A percentile compares a stretch with the other conserved stretches of the same genome.
Conservation (phyloP, 1,140 invertebrate species). For the Drosophila ogumai region DNA sequence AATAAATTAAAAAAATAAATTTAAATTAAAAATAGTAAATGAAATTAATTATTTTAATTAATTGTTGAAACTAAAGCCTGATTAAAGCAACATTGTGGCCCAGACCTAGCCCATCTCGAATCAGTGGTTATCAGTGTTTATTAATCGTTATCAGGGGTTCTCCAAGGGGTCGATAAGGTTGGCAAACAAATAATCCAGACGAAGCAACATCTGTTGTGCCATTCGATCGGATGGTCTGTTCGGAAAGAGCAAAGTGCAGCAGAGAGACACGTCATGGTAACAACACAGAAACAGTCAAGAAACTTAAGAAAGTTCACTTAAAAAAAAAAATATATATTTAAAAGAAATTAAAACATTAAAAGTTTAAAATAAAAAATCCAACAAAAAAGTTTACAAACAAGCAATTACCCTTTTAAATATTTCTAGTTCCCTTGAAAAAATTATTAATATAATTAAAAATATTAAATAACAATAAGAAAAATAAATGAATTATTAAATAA, state of each 20-base stretch:
- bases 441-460: neutral
- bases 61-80: neutral
- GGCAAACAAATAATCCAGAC: slow-evolving; percentile 21
- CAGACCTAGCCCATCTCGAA: neutral
- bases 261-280: slow-evolving; percentile 26
- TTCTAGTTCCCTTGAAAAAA: no score
- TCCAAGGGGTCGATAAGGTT: slow-evolving; percentile 16
- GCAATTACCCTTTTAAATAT: no score
- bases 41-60: neutral
- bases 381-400: no score
- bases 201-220: slow-evolving; percentile 34
- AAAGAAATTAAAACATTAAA: no score
- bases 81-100: neutral
- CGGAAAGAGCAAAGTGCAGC: slow-evolving; percentile 7
- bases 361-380: no score
- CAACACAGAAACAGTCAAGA: neutral
- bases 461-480: no score
- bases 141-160: slow-evolving; percentile 9
- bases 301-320: neutral
- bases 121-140: slow-evolving; percentile 10
- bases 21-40: no score
- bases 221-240: slow-evolving; percentile 36
- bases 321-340: no score
- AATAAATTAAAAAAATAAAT: no score
- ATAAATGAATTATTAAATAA: neutral